Conservation (phyloP, 1,140 invertebrate species). For the Drosophila parvula region DNA sequence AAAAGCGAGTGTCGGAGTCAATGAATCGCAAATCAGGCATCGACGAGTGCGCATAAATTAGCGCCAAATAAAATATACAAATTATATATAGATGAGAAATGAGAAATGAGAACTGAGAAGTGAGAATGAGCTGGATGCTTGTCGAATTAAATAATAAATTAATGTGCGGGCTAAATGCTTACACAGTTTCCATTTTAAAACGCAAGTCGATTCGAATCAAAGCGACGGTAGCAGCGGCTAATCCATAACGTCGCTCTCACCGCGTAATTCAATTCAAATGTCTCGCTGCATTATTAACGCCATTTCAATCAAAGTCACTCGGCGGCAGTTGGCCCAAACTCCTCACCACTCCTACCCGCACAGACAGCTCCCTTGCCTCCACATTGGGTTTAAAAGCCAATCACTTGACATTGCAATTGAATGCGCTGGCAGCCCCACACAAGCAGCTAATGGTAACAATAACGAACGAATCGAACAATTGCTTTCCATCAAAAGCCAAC, state of each 20-base stretch:
- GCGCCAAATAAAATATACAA: constrained; percentile 23
- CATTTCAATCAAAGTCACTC: constrained; percentile 65
- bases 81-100: constrained; percentile 3
- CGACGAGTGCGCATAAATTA: constrained; percentile 62
- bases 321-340: constrained; percentile 1
- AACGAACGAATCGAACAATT: constrained; percentile 30
- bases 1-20: constrained; percentile 13
- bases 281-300: constrained; percentile 70
- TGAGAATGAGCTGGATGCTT: not conserved
- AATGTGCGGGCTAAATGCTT: constrained; percentile 9
- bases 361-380: not conserved
- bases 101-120: too few relatives aligned
- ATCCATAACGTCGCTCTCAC: constrained; percentile 43
- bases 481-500: not conserved
- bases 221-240: constrained; percentile 1
- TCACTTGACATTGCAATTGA: constrained; percentile 76
- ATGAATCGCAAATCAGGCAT: constrained; percentile 39
- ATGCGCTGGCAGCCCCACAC: constrained; percentile 48
- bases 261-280: constrained; percentile 70
- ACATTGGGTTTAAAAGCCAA: constrained; percentile 49
- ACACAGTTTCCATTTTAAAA: constrained; percentile 54
- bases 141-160: constrained; percentile 26
- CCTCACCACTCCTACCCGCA: not conserved
- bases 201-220: not conserved
- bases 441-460: constrained; percentile 46